A percentile compares a stretch with the other conserved stretches of the same genome.
Evolutionary conservation across 2,888 invertebrate genomes (phyloP).

Genomic region (Dasypolia templi): DNA sequence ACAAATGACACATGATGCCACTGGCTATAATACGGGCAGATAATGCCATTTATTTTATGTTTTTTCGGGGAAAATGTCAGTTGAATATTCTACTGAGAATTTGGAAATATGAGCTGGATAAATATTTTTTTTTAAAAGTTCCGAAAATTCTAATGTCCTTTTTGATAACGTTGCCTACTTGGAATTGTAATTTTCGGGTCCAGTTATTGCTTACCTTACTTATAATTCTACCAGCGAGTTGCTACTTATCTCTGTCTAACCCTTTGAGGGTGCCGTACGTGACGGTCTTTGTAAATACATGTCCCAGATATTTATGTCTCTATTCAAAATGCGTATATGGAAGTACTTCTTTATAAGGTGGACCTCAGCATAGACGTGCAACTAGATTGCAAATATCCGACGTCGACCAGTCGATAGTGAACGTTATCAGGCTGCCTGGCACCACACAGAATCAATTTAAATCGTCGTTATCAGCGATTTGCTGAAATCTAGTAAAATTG

Average conservation of each 20-base stretch:
- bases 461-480: neutral
- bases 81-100: neutral
- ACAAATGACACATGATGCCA: conserved; percentile 22
- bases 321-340: neutral
- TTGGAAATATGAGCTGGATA: neutral
- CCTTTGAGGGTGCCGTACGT: conserved; percentile 25
- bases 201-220: conserved; percentile 3
- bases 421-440: too few relatives aligned
- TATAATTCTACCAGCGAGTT: conserved; percentile 1
- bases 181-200: neutral
- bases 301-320: neutral
- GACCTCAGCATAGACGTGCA: neutral
- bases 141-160: neutral
- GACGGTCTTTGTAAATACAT: conserved; percentile 19
- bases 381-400: neutral
- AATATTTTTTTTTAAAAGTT: too few relatives aligned
- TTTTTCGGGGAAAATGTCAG: neutral
- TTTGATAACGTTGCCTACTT: neutral
- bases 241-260: conserved; percentile 6
- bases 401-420: neutral
- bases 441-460: neutral
- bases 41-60: conserved; percentile 4
- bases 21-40: neutral
- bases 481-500: neutral
- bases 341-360: neutral